Conservation (phyloP, 2,797 vertebrate genomes). For the Hoplostethus atlanticus region DNA sequence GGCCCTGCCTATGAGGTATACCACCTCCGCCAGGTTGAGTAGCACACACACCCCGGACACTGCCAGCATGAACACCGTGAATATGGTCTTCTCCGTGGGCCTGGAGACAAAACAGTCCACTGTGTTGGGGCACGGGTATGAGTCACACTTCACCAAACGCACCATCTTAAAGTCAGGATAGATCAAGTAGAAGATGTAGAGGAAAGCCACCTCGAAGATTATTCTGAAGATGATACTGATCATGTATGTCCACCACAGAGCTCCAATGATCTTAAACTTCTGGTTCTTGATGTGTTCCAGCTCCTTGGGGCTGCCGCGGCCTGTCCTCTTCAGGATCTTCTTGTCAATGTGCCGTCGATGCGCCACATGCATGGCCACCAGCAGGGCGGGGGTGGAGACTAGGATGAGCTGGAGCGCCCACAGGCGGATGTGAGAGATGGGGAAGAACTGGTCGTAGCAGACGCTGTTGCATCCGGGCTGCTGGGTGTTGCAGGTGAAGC, state of each 20-base stretch:
- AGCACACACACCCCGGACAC: constrained; percentile 95
- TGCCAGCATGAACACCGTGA: constrained; percentile 96
- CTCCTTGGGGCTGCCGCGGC: constrained; percentile 88
- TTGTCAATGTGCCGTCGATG: constrained; percentile 96
- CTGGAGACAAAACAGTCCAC: constrained; percentile 98
- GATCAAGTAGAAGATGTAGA: constrained; percentile 97
- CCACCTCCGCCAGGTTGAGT: constrained; percentile 93
- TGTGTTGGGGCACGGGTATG: constrained; percentile 96
- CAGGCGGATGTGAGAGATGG: constrained; percentile 97
- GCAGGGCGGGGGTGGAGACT: constrained; percentile 95
- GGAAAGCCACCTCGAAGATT: constrained; percentile 92
- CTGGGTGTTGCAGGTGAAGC: constrained; percentile 97
- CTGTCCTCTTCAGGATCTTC: constrained; percentile 89
- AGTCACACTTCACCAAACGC: constrained; percentile 96
- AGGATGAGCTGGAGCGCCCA: constrained; percentile 98
- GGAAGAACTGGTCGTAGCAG: constrained; percentile 98
- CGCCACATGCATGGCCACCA: constrained; percentile 98
- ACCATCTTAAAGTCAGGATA: constrained; percentile 98
- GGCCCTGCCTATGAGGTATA: constrained; percentile 90
- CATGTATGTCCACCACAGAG: constrained; percentile 98
- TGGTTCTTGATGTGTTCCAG: constrained; percentile 94
- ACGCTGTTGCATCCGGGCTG: constrained; percentile 98
- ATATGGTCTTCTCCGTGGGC: constrained; percentile 98
- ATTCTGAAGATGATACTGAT: constrained; percentile 95
- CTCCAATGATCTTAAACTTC: constrained; percentile 93